phyloP scores from a whole-genome alignment of 2,113 vertebrate species.

The Corythoichthys intestinalis region DNA sequence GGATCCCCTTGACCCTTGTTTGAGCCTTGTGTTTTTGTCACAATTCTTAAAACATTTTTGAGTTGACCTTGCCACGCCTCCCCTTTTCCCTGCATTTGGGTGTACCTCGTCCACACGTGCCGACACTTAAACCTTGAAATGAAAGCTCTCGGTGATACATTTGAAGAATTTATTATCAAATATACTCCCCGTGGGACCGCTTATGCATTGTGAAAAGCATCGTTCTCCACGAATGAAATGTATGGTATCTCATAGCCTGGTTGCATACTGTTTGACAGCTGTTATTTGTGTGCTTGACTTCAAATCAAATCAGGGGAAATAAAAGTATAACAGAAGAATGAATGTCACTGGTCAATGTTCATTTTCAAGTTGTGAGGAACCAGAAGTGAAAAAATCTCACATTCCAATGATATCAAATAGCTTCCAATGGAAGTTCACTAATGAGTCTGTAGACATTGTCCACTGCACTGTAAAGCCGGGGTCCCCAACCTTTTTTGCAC shows the following conservation, averaged over 20 bases:
- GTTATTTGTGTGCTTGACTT: conserved; percentile 58
- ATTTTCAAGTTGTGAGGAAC: not conserved
- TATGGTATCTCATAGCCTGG: conserved; percentile 2
- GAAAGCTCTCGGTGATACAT: conserved; percentile 7
- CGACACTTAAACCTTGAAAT: conserved; percentile 3
- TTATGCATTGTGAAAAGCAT: conserved; percentile 36
- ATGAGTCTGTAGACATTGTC: too few relatives aligned
- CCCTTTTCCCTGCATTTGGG: too few relatives aligned
- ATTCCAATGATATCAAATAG: too few relatives aligned
- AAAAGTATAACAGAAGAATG: conserved; percentile 20
- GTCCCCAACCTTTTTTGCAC: too few relatives aligned
- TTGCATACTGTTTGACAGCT: conserved; percentile 35
- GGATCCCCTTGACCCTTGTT: too few relatives aligned
- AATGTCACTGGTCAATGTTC: conserved; percentile 24
- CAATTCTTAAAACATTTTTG: too few relatives aligned
- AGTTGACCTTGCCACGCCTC: too few relatives aligned
- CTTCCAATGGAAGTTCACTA: too few relatives aligned
- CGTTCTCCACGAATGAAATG: conserved; percentile 5
- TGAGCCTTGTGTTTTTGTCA: too few relatives aligned
- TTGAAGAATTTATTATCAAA: conserved; percentile 61
- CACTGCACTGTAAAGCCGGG: too few relatives aligned
- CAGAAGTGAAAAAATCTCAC: too few relatives aligned
- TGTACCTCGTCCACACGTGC: too few relatives aligned
- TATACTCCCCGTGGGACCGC: conserved; percentile 27
- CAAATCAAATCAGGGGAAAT: conserved; percentile 16